phyloP scores from a whole-genome alignment of 2,797 vertebrate species.

The Chromis chromis region DNA sequence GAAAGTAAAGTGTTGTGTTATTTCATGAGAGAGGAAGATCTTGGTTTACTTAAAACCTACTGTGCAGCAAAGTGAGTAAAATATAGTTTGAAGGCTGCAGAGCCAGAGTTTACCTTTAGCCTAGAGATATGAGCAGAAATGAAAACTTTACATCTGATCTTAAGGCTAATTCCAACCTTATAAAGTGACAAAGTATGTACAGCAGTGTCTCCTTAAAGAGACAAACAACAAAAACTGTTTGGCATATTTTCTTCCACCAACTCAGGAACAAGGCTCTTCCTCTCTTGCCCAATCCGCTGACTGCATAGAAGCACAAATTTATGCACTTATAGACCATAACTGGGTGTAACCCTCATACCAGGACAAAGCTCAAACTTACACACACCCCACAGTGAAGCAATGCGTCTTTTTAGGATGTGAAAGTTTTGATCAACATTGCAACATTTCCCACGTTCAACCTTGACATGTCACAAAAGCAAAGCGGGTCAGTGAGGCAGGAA shows the following conservation, averaged over 20 bases:
- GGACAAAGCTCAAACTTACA: neutral
- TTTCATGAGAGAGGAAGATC: neutral
- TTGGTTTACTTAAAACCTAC: neutral
- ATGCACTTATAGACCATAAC: constrained; percentile 10
- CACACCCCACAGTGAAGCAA: constrained; percentile 24
- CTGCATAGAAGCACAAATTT: constrained; percentile 9
- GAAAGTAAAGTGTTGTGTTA: neutral
- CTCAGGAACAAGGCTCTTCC: neutral
- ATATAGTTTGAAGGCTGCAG: neutral
- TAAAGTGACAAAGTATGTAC: neutral
- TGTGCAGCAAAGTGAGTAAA: neutral
- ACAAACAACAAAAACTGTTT: neutral
- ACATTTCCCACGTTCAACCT: constrained; percentile 21
- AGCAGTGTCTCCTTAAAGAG: neutral
- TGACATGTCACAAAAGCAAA: constrained; percentile 16
- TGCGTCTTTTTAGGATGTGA: constrained; percentile 44
- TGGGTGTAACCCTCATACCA: constrained; percentile 18
- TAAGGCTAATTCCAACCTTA: neutral
- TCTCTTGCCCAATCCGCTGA: constrained; percentile 10
- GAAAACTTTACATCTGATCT: neutral
- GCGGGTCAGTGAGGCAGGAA: constrained; percentile 38
- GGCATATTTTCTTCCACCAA: neutral
- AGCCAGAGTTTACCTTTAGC: no score
- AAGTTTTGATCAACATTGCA: constrained; percentile 26
- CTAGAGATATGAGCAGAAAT: neutral